Conservation (phyloP, 2,113 vertebrate genomes). For the Dromaius novaehollandiae region DNA sequence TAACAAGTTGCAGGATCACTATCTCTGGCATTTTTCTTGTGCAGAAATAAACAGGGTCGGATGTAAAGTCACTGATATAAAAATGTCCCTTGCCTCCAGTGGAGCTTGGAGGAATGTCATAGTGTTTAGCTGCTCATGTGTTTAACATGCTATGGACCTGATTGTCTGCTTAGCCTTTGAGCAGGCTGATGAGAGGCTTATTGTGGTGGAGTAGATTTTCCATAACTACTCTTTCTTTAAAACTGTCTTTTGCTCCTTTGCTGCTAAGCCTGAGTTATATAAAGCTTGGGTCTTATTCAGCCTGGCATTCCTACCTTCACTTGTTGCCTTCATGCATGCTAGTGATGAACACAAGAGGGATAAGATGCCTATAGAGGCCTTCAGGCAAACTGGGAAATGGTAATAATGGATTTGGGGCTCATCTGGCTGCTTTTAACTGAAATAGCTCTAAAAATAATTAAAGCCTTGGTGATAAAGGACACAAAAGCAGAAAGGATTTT, state of each 20-base stretch:
- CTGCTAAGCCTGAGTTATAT: not conserved
- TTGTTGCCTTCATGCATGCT: not conserved
- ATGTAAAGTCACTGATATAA: not conserved
- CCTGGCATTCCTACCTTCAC: not conserved
- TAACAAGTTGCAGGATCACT: not conserved
- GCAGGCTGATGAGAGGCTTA: not conserved
- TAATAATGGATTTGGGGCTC: not conserved
- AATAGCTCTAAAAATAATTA: not conserved
- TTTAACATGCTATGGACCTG: fast-evolving
- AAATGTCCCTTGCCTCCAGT: not conserved
- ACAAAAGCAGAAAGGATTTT: not conserved
- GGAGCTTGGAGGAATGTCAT: not conserved
- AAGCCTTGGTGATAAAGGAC: not conserved
- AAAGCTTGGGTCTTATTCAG: not conserved
- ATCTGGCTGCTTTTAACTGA: not conserved
- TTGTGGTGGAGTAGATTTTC: not conserved
- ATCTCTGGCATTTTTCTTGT: not conserved
- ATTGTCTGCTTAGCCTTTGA: not conserved
- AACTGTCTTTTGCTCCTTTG: not conserved
- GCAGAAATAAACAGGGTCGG: not conserved
- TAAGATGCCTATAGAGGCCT: not conserved
- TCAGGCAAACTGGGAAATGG: not conserved
- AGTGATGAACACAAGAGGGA: not conserved
- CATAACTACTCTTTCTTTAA: not conserved
- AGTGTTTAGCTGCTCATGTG: not conserved